Evolutionary conservation across 2,797 vertebrate genomes (phyloP).

Genomic region (Phyllotis vaccarum): DNA sequence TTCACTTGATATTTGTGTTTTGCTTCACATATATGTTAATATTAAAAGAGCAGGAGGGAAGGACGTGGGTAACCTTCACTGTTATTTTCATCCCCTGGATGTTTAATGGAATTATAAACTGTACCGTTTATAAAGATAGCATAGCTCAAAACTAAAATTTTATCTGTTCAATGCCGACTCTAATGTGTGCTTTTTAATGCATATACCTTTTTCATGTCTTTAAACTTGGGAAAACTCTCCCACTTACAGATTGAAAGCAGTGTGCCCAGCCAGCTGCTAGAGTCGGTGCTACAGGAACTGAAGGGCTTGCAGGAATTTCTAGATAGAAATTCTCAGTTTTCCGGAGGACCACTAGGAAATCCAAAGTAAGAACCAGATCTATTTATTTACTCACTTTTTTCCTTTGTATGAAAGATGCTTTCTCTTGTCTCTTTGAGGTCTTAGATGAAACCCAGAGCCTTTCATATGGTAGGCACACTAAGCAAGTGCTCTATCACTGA

Average conservation of each 20-base stretch:
- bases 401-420: background rate
- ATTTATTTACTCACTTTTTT: slow-evolving; percentile 6
- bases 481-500: background rate
- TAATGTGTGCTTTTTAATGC: background rate
- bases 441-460: background rate
- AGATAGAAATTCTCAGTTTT: slow-evolving; percentile 97
- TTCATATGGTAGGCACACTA: background rate
- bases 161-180: background rate
- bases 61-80: background rate
- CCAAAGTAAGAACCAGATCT: slow-evolving; percentile 89
- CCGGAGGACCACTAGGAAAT: slow-evolving; percentile 93
- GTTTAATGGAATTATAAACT: slow-evolving; percentile 2
- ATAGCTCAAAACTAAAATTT: background rate
- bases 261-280: slow-evolving; percentile 90
- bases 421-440: background rate
- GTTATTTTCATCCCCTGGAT: background rate
- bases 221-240: slow-evolving; percentile 43
- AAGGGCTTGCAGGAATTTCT: slow-evolving; percentile 95
- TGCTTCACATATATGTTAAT: background rate
- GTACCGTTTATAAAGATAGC: background rate
- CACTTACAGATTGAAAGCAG: slow-evolving; percentile 94
- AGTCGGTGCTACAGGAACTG: slow-evolving; percentile 93
- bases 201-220: background rate
- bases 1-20: no score
- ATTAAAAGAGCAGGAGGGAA: background rate